Base-by-base conservation (phyloP, 2,888 invertebrate species). In the Nymphalis polychloros region DNA sequence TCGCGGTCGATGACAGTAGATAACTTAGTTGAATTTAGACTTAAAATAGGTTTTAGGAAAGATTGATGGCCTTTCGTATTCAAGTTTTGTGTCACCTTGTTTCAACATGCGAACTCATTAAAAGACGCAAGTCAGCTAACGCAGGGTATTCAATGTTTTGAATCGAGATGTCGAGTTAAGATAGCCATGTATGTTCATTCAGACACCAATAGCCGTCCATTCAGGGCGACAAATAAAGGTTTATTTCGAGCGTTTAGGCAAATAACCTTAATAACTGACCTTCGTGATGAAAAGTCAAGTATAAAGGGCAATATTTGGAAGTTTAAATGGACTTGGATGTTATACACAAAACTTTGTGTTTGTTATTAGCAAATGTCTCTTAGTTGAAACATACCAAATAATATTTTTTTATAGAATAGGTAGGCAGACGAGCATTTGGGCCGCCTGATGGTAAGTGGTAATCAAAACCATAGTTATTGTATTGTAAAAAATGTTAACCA, bases 131-230 rank as follows among this genome's bases (percentile, higher is more conserved):
- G 57, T 57, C 57, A 57, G 19, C 31, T 10, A 17, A 55, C 41
- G 35, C 20, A 55, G 41, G 31, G 61, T 55, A 61, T 67, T 67
- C 61, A 55, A 2, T 62, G 61, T 49, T 35, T 23, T 66, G 61
- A 67, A 61, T 67, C 66, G 66, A 55, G 55, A 67, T 62, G 48
- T 35, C 55, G 59, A 47, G 59, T 65, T 65, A 53, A 60, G 67
- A 67, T 67, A 67, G 48, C 57, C 62, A 63, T 31, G 47, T 41
- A 57, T 59, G 23, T 66, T 52, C 62, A 62, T 63, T 67, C 57
- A 67, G 35, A 67, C 57, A 10, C 57, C 62, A 59, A 41, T 59
- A 62, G 19, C 55, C n/a, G 66, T 47, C 57, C 57, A 57, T 57
- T 57, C 41, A 57, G 35, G 57, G 10, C 19, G 19, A 19, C 57